These are phyloP conservation scores for Pachyrhynchus sulphureomaculatus DNA, from an alignment of 1,140 invertebrate genomes.

Conservation along the genomic window DNA sequence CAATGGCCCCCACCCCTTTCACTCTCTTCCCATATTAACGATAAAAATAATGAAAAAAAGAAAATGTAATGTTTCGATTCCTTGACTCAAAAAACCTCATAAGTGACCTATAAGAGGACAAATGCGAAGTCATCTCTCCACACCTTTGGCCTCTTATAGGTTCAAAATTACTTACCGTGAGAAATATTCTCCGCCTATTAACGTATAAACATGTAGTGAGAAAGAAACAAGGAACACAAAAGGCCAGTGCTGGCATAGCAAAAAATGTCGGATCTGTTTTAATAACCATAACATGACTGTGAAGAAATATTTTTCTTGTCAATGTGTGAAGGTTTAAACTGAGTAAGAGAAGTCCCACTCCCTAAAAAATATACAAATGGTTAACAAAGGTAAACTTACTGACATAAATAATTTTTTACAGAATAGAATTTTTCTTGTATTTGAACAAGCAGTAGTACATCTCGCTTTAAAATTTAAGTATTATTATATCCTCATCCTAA, in stretches of 20 bases:
- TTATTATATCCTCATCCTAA: too few relatives aligned
- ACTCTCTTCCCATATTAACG: too few relatives aligned
- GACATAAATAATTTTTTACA: neutral
- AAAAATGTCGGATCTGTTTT: slow-evolving; percentile 10
- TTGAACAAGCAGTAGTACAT: too few relatives aligned
- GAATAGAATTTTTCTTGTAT: too few relatives aligned
- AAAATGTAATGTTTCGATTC: too few relatives aligned
- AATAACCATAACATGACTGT: slow-evolving; percentile 14
- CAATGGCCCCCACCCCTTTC: too few relatives aligned
- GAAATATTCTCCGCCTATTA: neutral
- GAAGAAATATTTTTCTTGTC: neutral
- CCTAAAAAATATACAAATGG: neutral
- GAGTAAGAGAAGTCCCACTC: slow-evolving; percentile 4
- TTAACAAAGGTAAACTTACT: neutral
- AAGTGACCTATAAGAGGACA: too few relatives aligned
- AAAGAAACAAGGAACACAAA: neutral
- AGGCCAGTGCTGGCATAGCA: neutral
- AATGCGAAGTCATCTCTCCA: too few relatives aligned
- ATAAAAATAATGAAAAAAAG: too few relatives aligned
- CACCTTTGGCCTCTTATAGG: too few relatives aligned
- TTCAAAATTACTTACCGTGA: slow-evolving; percentile 10
- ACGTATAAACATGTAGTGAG: neutral
- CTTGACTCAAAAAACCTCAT: too few relatives aligned
- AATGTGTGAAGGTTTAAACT: neutral
- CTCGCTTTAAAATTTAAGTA: too few relatives aligned